Evolutionary conservation across 1,140 invertebrate genomes (phyloP), one percentile per base, ranked within the genome.

Genomic region (Brachionus calyciflorus): DNA sequence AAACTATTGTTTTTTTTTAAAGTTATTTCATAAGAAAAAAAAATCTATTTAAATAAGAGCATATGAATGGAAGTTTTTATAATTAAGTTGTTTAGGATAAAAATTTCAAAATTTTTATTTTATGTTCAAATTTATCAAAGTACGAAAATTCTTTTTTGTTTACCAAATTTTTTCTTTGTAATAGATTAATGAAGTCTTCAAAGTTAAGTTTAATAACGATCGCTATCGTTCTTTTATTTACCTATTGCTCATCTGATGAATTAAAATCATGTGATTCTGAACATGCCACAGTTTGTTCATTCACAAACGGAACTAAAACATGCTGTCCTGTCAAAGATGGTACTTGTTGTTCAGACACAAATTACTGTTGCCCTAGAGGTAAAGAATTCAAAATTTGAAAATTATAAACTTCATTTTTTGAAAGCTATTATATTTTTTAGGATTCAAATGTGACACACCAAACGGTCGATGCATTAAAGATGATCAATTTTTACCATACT

Each of bases 311-410:
- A 30, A 73, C 69, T 10, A 73, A 41, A 6, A 40, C 69, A 9
- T 73, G 69, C 14, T 73, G 69, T 73, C 69, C 69, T 2, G 21
- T 73, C 5, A 49, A 51, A 51, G 73, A 76, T 17, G 73, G 73
- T 10, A 48, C 41, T 57, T 76, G 73, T 46, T 76, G 73, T 63
- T 17, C 24, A 41, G 40, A 76, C 26, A 26, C 28, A 9, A 33
- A 76, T 17, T 76, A 17, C 28, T 76, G 73, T 30, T 76, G 73
- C 57, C 73, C 73, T 26, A 55, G 48, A 76, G 70, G 65, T 46
- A 44, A n/a, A n/a, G n/a, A n/a, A n/a, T n/a, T n/a, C n/a, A n/a
- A n/a, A n/a, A n/a, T n/a, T n/a, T n/a, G n/a, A 40, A 68, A 48
- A 68, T n/a, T 0, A 1, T 26, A 40, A 33, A 21, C 3, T 12